Evolutionary conservation across 2,113 vertebrate species (phyloP), one percentile per base, ranked within the genome.

Genomic region (Terrapene triunguis): DNA sequence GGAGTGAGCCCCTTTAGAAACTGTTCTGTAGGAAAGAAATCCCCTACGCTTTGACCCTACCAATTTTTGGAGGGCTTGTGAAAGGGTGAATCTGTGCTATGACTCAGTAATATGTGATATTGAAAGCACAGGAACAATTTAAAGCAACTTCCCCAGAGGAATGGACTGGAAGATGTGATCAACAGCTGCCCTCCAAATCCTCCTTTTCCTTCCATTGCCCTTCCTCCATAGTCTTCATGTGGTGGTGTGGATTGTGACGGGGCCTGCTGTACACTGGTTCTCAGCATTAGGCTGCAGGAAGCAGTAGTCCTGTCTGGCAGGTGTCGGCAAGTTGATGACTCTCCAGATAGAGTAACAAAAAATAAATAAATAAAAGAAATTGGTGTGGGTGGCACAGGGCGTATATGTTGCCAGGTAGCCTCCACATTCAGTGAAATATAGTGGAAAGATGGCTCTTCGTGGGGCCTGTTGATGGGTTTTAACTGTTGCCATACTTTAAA

Each of bases 161-260:
- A 93, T 59, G 35, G n/a, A 84, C 42, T n/a, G 47, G 87, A 94
- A 92, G 89, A 72, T 74, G 17, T 74, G 59, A 89, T 14, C 88
- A 83, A 22, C 0, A 59, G 54, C 9, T 59, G 5, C 27, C 86
- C 51, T 80, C 53, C 25, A 44, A 21, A 25, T 16, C 87, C 1
- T n/a, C 13, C 35, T 53, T 12, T 57, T 90, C 80, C 6, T 93
- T 74, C 44, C 44, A 76, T 24, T 35, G 57, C 54, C 29, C 29
- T 44, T 55, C 8, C 38, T 76, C 50, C 57, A 79, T 47, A 44
- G 84, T 42, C 29, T 89, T 78, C 57, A 74, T 8, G 13, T 13
- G 42, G 42, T 17, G 24, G n/a, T 42, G 24, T 14, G 25, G 51
- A 8, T 1, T 22, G 65, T 72, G 21, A 38, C 76, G 29, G 51